Evolutionary conservation across 2,113 vertebrate species (phyloP), one percentile per base, ranked within the genome.

Genomic region (Triplophysa siluroides): DNA sequence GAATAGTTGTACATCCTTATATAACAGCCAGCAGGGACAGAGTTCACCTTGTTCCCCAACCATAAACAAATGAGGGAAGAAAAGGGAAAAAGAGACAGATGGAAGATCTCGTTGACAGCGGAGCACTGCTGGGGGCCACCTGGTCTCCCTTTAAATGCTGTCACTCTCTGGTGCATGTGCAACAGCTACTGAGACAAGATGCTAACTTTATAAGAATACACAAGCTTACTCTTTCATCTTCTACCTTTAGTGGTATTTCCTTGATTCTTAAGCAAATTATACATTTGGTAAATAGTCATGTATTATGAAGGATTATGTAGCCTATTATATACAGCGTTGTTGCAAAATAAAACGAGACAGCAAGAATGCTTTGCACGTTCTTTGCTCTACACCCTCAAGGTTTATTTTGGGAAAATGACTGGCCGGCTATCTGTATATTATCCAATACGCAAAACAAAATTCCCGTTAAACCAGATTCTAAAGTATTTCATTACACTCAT

Each of bases 121-220:
- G 81, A 63, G 45, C 69, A 68, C 26, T 80, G 78, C 80, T 76
- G 82, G 70, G 43, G 23, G 61, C 66, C 71, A 80, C 72, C 75
- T 86, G 81, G 21, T 11, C 60, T 58, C 24, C 54, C 38, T 50
- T 79, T 58, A 84, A 82, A 54, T 72, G 71, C 75, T 21, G 58
- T 43, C 33, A 43, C 18, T 58, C 18, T 58, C 45, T 23, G 8
- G 7, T 26, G 50, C 58, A 77, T 79, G 54, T 68, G 74, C 50
- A 70, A 29, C 45, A 52, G 10, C 19, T 8, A 66, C 33, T 21
- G 33, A 43, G 19, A 67, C 41, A 67, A 67, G 11, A 45, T 5
- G 50, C 50, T 19, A 7, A 67, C 65, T 43, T 45, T 7, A 13
- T 1, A n/a, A 67, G 11, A 19, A 29, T 18, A 67, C 16, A 54